Percentiles rank a stretch among this genome's conserved stretches.
Conservation (phyloP, 2,113 vertebrate species). For the Piaya cayana region DNA sequence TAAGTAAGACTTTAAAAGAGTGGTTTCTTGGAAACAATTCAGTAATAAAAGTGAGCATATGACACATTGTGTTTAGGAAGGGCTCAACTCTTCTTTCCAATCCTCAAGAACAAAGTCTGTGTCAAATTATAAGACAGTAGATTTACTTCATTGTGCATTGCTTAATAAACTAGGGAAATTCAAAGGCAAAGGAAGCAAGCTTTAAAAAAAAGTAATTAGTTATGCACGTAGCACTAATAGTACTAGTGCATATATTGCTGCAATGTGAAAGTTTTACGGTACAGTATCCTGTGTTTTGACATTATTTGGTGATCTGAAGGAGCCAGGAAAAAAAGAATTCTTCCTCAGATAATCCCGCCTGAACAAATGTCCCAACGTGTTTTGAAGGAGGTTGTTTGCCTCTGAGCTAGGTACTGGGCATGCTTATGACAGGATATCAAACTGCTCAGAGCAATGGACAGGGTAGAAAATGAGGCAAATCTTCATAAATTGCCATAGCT, state of each 20-base stretch:
- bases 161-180: neutral
- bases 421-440: neutral
- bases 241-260: neutral
- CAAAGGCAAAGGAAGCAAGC: neutral
- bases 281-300: neutral
- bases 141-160: neutral
- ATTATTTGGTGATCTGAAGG: neutral
- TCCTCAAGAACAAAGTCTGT: neutral
- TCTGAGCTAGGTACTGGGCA: neutral
- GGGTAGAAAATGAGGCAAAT: neutral
- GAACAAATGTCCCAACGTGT: neutral
- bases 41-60: neutral
- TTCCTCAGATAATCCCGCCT: neutral
- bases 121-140: neutral
- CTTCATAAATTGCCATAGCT: neutral
- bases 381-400: neutral
- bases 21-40: neutral
- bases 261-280: neutral
- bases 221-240: neutral
- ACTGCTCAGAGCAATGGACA: neutral
- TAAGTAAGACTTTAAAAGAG: neutral
- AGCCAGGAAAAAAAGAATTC: neutral
- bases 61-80: neutral
- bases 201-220: neutral
- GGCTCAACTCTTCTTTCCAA: neutral